Base-by-base conservation (phyloP, 2,888 invertebrate species). In the Meghimatium bilineatum region DNA sequence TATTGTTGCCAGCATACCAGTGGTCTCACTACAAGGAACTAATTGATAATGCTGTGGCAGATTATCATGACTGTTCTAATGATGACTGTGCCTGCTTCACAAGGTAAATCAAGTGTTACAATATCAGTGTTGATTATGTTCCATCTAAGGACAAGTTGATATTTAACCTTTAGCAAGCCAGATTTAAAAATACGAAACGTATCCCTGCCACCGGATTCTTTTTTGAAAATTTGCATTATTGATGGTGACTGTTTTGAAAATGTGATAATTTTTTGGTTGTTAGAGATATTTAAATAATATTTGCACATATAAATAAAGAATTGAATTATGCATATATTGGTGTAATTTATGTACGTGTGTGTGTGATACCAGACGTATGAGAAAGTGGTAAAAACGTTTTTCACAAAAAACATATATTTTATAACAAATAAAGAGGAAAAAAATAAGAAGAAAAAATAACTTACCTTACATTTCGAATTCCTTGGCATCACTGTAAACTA, bases 11-110 rank as follows among this genome's bases (percentile, higher is more conserved):
- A 84, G 84, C 77, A 14, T 75, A 44, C 32, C 74, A 86, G 86
- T 93, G 93, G 93, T 84, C 89, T 36, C 90, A 91, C 77, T 93
- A 93, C 85, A 80, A 92, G 38, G 87, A 87, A 14, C 82, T 87
- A 69, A 93, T 93, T 74, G 89, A 91, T 14, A 83, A 87, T 49
- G 93, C 93, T 75, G 85, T 92, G 26, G 52, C 86, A 52, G 82
- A 90, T 17, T 92, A 93, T 82, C 86, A 87, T 84, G 91, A 92
- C 44, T 92, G 92, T 87, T 85, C 85, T 20, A 87, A 88, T 78
- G 89, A 90, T 84, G 90, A 91, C 79, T 91, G 92, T 87, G 88
- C 91, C 1, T 92, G 91, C 85, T 92, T 91, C 88, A 52, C 82
- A 49, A 89, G 90, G 92, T 92, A 78, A 82, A n/a, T 49, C 8